Evolutionary conservation across 2,888 invertebrate genomes (phyloP).

Genomic region (Athrips mouffetella): DNA sequence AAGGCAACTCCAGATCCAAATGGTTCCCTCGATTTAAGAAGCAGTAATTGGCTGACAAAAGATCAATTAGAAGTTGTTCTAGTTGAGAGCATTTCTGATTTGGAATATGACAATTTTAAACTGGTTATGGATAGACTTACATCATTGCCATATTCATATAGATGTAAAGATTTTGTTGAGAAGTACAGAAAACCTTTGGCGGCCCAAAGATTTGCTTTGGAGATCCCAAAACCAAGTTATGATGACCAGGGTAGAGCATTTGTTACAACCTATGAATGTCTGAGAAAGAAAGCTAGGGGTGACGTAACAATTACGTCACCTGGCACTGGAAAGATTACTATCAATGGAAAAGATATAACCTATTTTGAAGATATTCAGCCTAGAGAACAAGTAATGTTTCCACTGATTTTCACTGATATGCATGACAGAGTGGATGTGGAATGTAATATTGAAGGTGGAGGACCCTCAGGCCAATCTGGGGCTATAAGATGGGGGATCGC

Average conservation of each 20-base stretch:
- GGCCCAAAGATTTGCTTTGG: slow-evolving; percentile 76
- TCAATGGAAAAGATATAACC: slow-evolving; percentile 88
- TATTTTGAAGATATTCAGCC: slow-evolving; percentile 86
- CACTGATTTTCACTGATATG: slow-evolving; percentile 88
- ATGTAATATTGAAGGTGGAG: slow-evolving; percentile 85
- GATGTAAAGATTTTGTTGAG: slow-evolving; percentile 84
- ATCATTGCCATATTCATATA: slow-evolving; percentile 84
- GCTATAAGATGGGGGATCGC: slow-evolving; percentile 93
- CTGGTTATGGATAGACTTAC: slow-evolving; percentile 84
- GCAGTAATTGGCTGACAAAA: slow-evolving; percentile 81
- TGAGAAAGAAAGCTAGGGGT: slow-evolving; percentile 84
- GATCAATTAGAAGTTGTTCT: slow-evolving; percentile 80
- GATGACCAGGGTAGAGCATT: slow-evolving; percentile 84
- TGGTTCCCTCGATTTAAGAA: slow-evolving; percentile 62
- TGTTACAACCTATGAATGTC: slow-evolving; percentile 84
- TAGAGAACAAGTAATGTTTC: slow-evolving; percentile 91
- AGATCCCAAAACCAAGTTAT: slow-evolving; percentile 83
- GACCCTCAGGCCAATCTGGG: slow-evolving; percentile 90
- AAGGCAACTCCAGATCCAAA: slow-evolving; percentile 80
- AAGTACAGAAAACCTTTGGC: slow-evolving; percentile 81
- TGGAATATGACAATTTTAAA: slow-evolving; percentile 85
- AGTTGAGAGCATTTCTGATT: slow-evolving; percentile 82
- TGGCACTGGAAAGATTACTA: slow-evolving; percentile 89
- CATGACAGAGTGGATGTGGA: slow-evolving; percentile 89
- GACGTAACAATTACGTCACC: slow-evolving; percentile 88